Conservation (phyloP, 2,797 vertebrate species). For the Chiroxiphia lanceolata region DNA sequence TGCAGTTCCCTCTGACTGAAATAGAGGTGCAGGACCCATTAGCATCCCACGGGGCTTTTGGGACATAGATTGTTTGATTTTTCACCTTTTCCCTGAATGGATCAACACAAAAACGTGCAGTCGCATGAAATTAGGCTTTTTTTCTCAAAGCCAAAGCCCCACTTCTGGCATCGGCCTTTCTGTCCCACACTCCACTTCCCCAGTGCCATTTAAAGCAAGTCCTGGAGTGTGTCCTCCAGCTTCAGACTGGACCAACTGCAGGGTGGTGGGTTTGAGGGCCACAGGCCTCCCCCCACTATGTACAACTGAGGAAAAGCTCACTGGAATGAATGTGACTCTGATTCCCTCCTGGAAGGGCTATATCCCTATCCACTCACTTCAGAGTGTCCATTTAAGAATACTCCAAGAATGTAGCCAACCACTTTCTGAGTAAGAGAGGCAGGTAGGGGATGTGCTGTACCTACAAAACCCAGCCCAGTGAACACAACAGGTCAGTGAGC, state of each 20-base stretch:
- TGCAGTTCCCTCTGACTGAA: not conserved
- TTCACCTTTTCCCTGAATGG: not conserved
- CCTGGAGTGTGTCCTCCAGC: not conserved
- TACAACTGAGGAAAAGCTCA: not conserved
- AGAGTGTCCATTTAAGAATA: not conserved
- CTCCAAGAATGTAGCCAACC: too few species aligned
- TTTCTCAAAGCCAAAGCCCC: not conserved
- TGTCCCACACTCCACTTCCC: not conserved
- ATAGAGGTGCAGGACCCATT: not conserved
- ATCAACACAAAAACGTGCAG: not conserved
- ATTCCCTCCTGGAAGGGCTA: not conserved
- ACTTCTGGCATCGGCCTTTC: too few species aligned
- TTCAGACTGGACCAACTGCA: not conserved
- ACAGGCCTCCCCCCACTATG: accelerated
- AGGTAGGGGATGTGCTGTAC: accelerated
- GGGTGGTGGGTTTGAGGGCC: accelerated
- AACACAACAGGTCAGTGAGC: not conserved
- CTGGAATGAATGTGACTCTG: not conserved
- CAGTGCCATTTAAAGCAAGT: not conserved
- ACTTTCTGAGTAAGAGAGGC: not conserved
- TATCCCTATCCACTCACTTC: not conserved
- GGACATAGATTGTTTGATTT: not conserved
- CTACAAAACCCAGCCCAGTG: not conserved
- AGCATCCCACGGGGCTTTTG: not conserved
- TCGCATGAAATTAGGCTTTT: not conserved